Evolutionary conservation across 1,140 invertebrate genomes (phyloP).

Genomic region (Monomorium pharaonis): DNA sequence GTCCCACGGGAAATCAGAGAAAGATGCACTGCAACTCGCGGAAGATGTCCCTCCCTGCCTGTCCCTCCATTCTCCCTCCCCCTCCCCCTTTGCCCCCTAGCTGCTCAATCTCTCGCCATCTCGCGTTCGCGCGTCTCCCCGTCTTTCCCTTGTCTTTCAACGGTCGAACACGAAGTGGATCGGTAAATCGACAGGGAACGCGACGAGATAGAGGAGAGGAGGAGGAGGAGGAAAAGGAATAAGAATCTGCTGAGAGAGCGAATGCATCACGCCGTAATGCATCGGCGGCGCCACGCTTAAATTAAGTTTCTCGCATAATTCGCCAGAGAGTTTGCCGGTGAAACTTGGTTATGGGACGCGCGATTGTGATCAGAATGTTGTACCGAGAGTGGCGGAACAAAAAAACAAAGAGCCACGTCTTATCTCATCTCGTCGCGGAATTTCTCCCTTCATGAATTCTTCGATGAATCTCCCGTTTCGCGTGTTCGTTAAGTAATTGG

Average conservation of each 20-base stretch:
- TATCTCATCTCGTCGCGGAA: neutral
- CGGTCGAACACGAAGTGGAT: neutral
- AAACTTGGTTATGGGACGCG: conserved; percentile 16
- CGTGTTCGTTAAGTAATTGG: neutral
- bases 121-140: conserved; percentile 24
- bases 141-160: conserved; percentile 39
- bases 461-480: neutral
- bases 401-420: neutral
- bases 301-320: conserved; percentile 56
- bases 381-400: neutral
- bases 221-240: neutral
- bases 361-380: conserved; percentile 3
- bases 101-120: neutral
- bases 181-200: too few species aligned
- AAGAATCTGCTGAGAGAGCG: neutral
- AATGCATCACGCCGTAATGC: conserved; percentile 16
- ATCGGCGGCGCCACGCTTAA: conserved; percentile 5
- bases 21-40: conserved; percentile 71
- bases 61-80: neutral
- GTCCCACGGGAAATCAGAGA: conserved; percentile 75
- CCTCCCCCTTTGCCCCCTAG: neutral
- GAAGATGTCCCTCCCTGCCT: conserved; percentile 31
- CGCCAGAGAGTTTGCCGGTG: neutral
- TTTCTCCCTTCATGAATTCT: neutral
- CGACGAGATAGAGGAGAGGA: neutral